These are phyloP conservation scores for Cryptomyrus ogoouensis DNA, from an alignment of 2,113 vertebrate genomes.

Conservation along the genomic window DNA sequence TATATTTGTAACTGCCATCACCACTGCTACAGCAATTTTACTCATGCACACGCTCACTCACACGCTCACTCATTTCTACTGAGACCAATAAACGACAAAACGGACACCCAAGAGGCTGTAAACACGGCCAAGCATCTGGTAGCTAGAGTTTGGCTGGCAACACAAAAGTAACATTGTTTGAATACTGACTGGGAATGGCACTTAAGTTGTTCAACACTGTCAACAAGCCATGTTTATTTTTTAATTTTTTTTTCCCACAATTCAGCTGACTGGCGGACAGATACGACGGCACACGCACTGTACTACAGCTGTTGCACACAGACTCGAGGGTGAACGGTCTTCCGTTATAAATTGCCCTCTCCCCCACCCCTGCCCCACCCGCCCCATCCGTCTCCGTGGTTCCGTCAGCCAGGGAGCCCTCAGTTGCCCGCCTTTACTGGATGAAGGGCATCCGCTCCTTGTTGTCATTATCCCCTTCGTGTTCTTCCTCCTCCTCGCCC, in stretches of 20 bases:
- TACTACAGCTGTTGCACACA: constrained; percentile 67
- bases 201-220: constrained; percentile 63
- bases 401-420: neutral
- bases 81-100: constrained; percentile 18
- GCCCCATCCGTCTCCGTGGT: neutral
- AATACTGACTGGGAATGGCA: constrained; percentile 62
- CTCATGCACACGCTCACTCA: neutral
- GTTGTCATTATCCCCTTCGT: constrained; percentile 88
- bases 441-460: constrained; percentile 98
- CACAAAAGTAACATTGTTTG: constrained; percentile 35
- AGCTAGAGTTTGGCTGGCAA: constrained; percentile 30
- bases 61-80: constrained; percentile 15
- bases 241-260: constrained; percentile 49
- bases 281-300: constrained; percentile 64
- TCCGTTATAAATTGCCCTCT: neutral
- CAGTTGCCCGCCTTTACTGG: constrained; percentile 63
- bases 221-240: constrained; percentile 43
- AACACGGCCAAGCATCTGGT: constrained; percentile 28
- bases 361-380: constrained; percentile 10
- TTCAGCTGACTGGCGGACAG: constrained; percentile 73
- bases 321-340: constrained; percentile 38
- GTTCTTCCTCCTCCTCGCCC: constrained; percentile 94
- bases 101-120: constrained; percentile 14
- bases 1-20: constrained; percentile 1
- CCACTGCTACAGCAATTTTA: neutral